phyloP scores from a whole-genome alignment of 2,888 invertebrate species.

The Apantesis nais region DNA sequence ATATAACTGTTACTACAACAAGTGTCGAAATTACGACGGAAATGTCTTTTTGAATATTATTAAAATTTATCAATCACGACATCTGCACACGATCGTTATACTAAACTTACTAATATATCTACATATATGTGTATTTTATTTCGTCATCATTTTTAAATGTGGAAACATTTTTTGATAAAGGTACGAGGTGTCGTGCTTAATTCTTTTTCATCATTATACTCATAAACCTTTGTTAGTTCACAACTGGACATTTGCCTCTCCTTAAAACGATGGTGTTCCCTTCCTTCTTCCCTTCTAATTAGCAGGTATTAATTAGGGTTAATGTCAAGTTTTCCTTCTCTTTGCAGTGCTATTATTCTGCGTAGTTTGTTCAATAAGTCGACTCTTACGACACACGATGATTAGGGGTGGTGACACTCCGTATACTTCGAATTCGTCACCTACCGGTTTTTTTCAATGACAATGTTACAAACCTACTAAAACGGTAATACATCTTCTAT shows the following conservation, averaged over 20 bases:
- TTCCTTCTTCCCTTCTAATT: too few species aligned
- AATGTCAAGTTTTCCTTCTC: too few species aligned
- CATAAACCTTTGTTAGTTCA: too few species aligned
- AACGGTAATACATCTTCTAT: neutral
- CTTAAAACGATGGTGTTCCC: too few species aligned
- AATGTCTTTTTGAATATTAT: neutral
- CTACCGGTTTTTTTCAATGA: neutral
- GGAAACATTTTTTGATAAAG: neutral
- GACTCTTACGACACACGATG: too few species aligned
- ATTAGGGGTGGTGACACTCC: too few species aligned
- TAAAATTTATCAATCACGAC: neutral
- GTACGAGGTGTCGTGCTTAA: too few species aligned
- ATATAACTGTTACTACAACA: neutral
- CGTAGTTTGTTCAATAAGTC: too few species aligned
- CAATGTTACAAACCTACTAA: neutral
- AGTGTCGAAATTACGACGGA: neutral
- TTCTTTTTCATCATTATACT: too few species aligned
- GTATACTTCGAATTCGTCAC: neutral
- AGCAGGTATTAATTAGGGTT: too few species aligned
- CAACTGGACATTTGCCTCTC: too few species aligned
- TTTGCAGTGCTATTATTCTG: too few species aligned
- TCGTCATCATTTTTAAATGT: neutral
- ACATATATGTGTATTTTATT: neutral
- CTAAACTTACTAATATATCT: neutral
- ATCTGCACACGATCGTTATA: neutral